phyloP scores from a whole-genome alignment of 2,797 vertebrate species.

The Danionella dracula region DNA sequence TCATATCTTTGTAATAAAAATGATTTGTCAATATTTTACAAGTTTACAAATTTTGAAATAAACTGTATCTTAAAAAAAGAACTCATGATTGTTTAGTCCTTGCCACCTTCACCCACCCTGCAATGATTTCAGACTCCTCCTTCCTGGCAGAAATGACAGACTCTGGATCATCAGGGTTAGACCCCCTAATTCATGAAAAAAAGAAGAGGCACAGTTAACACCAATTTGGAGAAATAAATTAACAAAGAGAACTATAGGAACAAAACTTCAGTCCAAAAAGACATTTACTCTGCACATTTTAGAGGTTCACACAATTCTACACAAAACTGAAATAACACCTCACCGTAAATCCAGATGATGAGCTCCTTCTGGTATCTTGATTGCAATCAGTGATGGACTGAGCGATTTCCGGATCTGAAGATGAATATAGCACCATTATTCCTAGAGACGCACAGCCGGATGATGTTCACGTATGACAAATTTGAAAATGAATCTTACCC shows the following conservation, averaged over 20 bases:
- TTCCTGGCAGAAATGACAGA: slow-evolving; percentile 70
- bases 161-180: slow-evolving; percentile 70
- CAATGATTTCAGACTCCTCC: slow-evolving; percentile 73
- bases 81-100: slow-evolving; percentile 25
- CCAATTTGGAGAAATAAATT: background rate
- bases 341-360: slow-evolving; percentile 92
- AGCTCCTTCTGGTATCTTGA: slow-evolving; percentile 81
- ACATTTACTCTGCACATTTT: too few relatives aligned
- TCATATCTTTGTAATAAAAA: slow-evolving; percentile 42
- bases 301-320: too few relatives aligned
- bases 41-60: slow-evolving; percentile 20
- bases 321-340: background rate
- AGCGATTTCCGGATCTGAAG: slow-evolving; percentile 74
- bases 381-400: slow-evolving; percentile 72
- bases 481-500: slow-evolving; percentile 66
- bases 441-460: background rate
- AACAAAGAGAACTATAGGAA: too few relatives aligned
- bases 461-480: background rate
- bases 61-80: background rate
- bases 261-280: too few relatives aligned
- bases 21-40: slow-evolving; percentile 7
- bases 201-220: background rate
- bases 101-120: slow-evolving; percentile 72
- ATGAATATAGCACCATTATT: background rate
- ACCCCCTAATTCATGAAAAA: slow-evolving; percentile 60